Evolutionary conservation across 1,140 invertebrate species (phyloP).

Genomic region (Heterodera schachtii): DNA sequence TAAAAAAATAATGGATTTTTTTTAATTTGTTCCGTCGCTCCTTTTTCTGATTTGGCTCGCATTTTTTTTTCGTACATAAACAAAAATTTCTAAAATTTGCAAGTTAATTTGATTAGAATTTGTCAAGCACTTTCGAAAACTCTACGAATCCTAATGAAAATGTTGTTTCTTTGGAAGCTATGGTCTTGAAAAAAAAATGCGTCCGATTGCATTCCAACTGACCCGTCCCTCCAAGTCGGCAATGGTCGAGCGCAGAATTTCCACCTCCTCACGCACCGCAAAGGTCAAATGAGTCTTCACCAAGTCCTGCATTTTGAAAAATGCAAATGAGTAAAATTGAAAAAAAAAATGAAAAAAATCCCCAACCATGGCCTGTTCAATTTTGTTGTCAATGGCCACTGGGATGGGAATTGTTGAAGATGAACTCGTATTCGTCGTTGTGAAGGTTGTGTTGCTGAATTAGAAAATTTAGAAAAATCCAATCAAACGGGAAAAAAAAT

Average conservation of each 20-base stretch:
- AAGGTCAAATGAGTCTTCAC: slow-evolving; percentile 66
- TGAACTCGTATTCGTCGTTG: background rate
- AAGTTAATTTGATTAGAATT: too few relatives aligned
- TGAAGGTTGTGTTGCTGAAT: slow-evolving; percentile 1
- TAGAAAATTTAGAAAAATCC: background rate
- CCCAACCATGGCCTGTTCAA: slow-evolving; percentile 40
- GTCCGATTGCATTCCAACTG: background rate
- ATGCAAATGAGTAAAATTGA: slow-evolving; percentile 5
- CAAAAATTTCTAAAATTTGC: too few relatives aligned
- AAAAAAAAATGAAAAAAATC: background rate
- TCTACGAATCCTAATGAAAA: too few relatives aligned
- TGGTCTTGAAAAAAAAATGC: too few relatives aligned
- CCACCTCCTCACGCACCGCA: slow-evolving; percentile 65
- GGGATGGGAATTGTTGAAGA: background rate
- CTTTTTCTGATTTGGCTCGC: too few relatives aligned
- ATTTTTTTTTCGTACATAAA: too few relatives aligned
- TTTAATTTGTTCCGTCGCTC: too few relatives aligned
- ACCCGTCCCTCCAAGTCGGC: slow-evolving; percentile 56
- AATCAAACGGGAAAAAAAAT: too few relatives aligned
- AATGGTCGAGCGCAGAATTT: slow-evolving; percentile 53
- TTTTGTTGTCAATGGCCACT: slow-evolving; percentile 44
- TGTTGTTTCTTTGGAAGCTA: too few relatives aligned
- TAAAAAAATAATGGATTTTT: too few relatives aligned
- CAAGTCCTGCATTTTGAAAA: slow-evolving; percentile 50
- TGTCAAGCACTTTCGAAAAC: too few relatives aligned